Evolutionary conservation across 2,888 invertebrate genomes (phyloP), one percentile per base, ranked within the genome.

Genomic region (Nowickia ferox): DNA sequence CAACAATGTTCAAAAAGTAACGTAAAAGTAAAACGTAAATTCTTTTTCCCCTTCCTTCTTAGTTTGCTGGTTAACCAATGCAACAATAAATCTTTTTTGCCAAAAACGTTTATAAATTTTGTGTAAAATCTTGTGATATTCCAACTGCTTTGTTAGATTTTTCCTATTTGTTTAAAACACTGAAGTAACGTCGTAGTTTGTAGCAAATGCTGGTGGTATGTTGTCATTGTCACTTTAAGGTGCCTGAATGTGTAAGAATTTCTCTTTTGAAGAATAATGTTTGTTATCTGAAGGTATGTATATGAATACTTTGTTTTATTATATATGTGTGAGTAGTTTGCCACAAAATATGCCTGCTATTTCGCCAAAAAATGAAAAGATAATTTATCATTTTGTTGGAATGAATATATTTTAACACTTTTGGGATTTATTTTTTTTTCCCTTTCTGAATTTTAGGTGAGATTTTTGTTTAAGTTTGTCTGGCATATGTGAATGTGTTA

Each of bases 21-120:
- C 13, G 74, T n/a, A n/a, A n/a, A 10, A 65, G 55, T 44, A 17
- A 72, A 72, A 74, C 30, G 66, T 30, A 48, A 82, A 82, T 76
- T 69, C 61, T 82, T 82, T 78, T 71, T 72, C 30, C 4, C 6
- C 6, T 0, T 44, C 63, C 40, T 53, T 75, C 48, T 72, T 78
- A 69, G 59, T 81, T 71, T 77, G 66, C 84, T 75, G 92, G 92
- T 92, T 92, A 91, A 92, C 92, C 92, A 89, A 89, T 86, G 89
- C 91, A 90, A 92, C 91, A 91, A 92, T 92, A 92, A 92, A 92
- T 92, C 92, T 92, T 90, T 89, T 89, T 30, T 30, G 5, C 0
- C 6, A 88, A 90, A 91, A 91, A 91, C 91, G 91, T 91, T 91
- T 92, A 90, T 89, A 89, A 88, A 90, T 90, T 89, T 87, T 87